These are phyloP conservation scores for Oreochromis mossambicus DNA, from an alignment of 2,797 vertebrate species.

Conservation along the genomic window DNA sequence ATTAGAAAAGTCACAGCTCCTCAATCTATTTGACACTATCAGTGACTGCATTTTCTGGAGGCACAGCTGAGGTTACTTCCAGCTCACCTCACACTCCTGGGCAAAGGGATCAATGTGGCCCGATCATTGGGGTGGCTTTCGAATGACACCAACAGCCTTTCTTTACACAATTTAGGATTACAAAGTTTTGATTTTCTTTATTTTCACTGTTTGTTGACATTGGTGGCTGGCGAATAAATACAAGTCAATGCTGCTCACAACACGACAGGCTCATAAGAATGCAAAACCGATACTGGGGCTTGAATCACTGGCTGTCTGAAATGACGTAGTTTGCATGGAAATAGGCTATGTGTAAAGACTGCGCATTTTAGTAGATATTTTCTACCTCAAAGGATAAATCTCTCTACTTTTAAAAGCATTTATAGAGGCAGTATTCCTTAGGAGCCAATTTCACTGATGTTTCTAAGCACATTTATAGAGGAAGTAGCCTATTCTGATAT, in stretches of 20 bases:
- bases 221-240: constrained; percentile 23
- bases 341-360: not conserved
- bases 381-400: not conserved
- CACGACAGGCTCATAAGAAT: constrained; percentile 26
- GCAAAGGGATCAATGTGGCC: constrained; percentile 42
- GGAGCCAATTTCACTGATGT: not conserved
- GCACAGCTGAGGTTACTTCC: constrained; percentile 42
- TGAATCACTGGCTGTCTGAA: constrained; percentile 21
- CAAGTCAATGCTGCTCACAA: constrained; percentile 33
- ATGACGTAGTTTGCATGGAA: not conserved
- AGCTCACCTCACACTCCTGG: constrained; percentile 35
- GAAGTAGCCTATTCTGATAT: not conserved
- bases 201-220: constrained; percentile 26
- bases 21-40: constrained; percentile 61
- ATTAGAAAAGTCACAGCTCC: constrained; percentile 71
- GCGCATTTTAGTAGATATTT: not conserved
- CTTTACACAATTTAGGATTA: constrained; percentile 39
- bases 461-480: not conserved
- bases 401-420: not conserved
- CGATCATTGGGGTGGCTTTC: constrained; percentile 40
- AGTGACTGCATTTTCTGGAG: constrained; percentile 47
- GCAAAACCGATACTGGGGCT: constrained; percentile 20
- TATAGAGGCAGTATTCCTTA: not conserved
- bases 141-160: constrained; percentile 16
- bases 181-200: constrained; percentile 50